A percentile compares a stretch with the other conserved stretches of the same genome.
phyloP scores from a whole-genome alignment of 2,888 invertebrate genomes.

The Villa cingulata region DNA sequence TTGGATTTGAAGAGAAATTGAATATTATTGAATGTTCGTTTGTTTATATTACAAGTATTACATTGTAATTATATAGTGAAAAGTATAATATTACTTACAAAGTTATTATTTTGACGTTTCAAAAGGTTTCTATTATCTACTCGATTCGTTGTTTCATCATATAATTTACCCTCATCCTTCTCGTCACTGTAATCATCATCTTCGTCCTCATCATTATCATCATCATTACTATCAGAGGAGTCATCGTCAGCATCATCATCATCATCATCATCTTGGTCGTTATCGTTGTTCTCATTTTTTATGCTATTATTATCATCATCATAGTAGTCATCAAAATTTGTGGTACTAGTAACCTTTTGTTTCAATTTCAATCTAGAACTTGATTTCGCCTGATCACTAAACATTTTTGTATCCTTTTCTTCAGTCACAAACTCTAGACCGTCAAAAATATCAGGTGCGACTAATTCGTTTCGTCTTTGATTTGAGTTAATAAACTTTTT shows the following conservation, averaged over 20 bases:
- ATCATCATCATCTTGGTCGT: constrained; percentile 16
- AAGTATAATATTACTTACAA: constrained; percentile 2
- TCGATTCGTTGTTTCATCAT: constrained; percentile 32
- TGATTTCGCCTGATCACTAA: not conserved
- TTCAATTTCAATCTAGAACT: not conserved
- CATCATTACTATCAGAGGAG: constrained; percentile 16
- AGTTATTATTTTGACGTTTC: constrained; percentile 17
- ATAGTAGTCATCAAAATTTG: constrained; percentile 2
- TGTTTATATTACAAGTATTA: too few species aligned
- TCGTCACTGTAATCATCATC: constrained; percentile 24
- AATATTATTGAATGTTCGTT: too few species aligned
- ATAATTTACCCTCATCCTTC: constrained; percentile 24
- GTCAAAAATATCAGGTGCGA: not conserved
- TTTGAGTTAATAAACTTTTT: not conserved
- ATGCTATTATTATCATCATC: constrained; percentile 1
- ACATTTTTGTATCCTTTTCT: not conserved
- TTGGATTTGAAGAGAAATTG: too few species aligned
- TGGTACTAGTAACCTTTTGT: constrained; percentile 1
- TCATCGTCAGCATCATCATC: constrained; percentile 18
- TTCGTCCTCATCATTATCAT: constrained; percentile 18
- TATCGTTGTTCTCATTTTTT: constrained; percentile 3
- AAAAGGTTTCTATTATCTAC: constrained; percentile 30
- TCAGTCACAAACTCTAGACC: not conserved
- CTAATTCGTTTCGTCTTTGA: not conserved
- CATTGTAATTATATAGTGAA: too few species aligned